Evolutionary conservation across 2,113 vertebrate genomes (phyloP).

Genomic region (Spheniscus mendiculus): DNA sequence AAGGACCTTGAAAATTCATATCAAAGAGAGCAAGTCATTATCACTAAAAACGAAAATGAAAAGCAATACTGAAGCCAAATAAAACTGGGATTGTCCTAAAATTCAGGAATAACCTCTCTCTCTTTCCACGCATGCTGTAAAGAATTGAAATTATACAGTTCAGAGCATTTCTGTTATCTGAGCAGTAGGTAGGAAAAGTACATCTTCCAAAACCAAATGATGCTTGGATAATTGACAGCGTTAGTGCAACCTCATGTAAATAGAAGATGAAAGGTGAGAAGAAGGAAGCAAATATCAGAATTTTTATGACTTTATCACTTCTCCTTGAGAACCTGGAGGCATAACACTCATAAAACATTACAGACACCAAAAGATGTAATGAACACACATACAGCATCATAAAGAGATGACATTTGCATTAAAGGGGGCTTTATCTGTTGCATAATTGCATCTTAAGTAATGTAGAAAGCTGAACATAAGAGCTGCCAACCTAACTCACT

Average conservation of each 20-base stretch:
- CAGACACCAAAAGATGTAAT: not conserved
- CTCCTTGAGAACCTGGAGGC: slow-evolving; percentile 13
- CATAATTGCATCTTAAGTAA: not conserved
- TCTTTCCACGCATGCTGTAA: not conserved
- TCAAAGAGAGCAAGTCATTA: slow-evolving; percentile 8
- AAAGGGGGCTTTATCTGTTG: not conserved
- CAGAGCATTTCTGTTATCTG: slow-evolving; percentile 11
- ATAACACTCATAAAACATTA: not conserved
- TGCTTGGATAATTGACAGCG: slow-evolving; percentile 47
- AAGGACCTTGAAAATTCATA: not conserved
- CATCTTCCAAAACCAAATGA: not conserved
- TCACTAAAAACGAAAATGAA: slow-evolving; percentile 4
- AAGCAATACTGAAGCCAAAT: not conserved
- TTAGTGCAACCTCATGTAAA: slow-evolving; percentile 22
- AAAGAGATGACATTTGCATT: slow-evolving; percentile 26
- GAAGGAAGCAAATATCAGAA: not conserved
- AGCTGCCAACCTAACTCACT: not conserved
- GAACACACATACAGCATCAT: not conserved
- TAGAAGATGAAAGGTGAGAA: slow-evolving; percentile 26
- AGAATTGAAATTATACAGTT: slow-evolving; percentile 29
- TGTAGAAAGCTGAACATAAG: not conserved
- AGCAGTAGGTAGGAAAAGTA: not conserved
- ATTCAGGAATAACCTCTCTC: slow-evolving; percentile 13
- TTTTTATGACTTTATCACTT: slow-evolving; percentile 23
- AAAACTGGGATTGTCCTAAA: not conserved